Evolutionary conservation across 2,888 invertebrate genomes (phyloP), one percentile per base, ranked within the genome.

Genomic region (Noctua janthe): DNA sequence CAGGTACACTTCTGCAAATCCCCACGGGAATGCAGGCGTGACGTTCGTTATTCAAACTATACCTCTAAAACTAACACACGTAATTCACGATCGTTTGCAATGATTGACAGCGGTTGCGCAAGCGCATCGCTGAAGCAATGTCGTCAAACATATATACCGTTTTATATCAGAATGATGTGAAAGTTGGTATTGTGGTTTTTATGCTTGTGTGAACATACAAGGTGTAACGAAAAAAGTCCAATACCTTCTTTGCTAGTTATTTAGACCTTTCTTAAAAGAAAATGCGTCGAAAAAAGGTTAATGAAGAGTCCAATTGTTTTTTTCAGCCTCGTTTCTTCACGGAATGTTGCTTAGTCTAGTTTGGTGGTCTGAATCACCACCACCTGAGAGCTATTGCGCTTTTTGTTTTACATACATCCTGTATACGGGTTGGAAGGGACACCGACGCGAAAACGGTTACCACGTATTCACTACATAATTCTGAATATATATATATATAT

Each of bases 91-190:
- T 75, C n/a, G 72, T 75, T 72, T 23, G 74, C 59, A 77, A 70
- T 73, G 77, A 86, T 78, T 39, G 72, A 62, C 59, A 73, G 29
- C 1, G 13, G 64, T 84, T 84, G 78, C n/a, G 83, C 78, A 83
- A 83, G 39, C 49, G 59, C 74, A 72, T 67, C 23, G 69, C 49
- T 75, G 72, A 70, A 75, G 83, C 74, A 78, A 84, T 78, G 72
- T 78, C 78, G 70, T 73, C 72, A 73, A 83, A 73, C 39, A 39
- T 11, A 39, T 11, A 59, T 66, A 23, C 20, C 17, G 23, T 74
- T 73, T 62, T 76, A 67, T 76, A 70, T 84, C 39, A n/a, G 13
- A 59, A 49, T 56, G 43, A 73, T 73, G 59, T 54, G 72, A 82
- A 82, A 73, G 75, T 78, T n/a, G 4, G n/a, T 54, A 35, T 54